A percentile compares a stretch with the other conserved stretches of the same genome.
These are phyloP conservation scores for Hemaris fuciformis DNA, from an alignment of 2,888 invertebrate species.

Conservation along the genomic window DNA sequence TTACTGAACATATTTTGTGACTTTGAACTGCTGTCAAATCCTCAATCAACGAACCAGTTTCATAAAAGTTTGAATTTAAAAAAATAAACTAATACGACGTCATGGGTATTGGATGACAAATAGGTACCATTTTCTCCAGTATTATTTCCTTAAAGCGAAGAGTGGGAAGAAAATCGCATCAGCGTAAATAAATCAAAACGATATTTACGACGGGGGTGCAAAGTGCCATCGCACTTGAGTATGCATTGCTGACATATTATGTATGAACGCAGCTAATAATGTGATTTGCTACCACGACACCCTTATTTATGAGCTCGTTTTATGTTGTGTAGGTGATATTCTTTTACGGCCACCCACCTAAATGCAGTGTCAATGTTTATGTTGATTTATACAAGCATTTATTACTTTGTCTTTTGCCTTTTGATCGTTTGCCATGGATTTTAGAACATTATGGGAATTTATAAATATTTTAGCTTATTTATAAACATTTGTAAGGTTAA, in stretches of 20 bases:
- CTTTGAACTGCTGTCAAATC: too few species aligned
- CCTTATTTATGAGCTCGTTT: slow-evolving; percentile 11
- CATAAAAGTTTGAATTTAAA: too few species aligned
- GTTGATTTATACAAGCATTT: neutral
- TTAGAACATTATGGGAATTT: neutral
- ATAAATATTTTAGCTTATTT: too few species aligned
- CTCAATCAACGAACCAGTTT: too few species aligned
- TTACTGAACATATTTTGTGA: too few species aligned
- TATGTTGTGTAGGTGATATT: neutral
- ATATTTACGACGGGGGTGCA: slow-evolving; percentile 26
- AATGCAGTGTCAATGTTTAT: neutral
- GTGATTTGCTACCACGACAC: slow-evolving; percentile 15
- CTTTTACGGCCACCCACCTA: neutral
- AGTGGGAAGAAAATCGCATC: slow-evolving; percentile 9
- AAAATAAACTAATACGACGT: too few species aligned
- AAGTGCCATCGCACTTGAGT: slow-evolving; percentile 17
- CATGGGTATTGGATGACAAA: too few species aligned
- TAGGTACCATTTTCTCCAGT: neutral
- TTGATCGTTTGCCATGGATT: neutral
- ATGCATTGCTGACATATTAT: slow-evolving; percentile 26
- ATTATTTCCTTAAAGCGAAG: neutral
- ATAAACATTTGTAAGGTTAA: too few species aligned
- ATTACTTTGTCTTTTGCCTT: neutral
- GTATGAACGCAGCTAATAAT: slow-evolving; percentile 19
- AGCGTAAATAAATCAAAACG: slow-evolving; percentile 24